Base-by-base conservation (phyloP, 2,113 vertebrate genomes). In the Hiodon tergisus region DNA sequence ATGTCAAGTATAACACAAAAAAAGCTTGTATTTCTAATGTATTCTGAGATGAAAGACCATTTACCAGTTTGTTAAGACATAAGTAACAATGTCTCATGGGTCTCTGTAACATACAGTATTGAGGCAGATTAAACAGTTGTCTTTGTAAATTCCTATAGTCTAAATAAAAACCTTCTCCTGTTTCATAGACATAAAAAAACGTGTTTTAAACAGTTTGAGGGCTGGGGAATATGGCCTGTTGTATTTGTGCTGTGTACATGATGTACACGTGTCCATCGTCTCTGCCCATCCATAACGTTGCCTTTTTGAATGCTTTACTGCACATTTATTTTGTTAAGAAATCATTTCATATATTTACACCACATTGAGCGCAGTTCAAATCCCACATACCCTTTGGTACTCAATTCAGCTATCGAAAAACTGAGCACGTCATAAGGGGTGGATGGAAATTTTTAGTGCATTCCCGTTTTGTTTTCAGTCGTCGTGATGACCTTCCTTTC, bases 11-110 rank as follows among this genome's bases (percentile, higher is more conserved):
- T 3, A 46, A 65, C 16, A 63, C 13, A 46, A 47, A 9, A 3
- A 65, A 65, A 65, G 47, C 8, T 0, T 46, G 60, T 11, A 66
- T 48, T 66, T 31, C 17, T 51, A 62, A 31, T 48, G 14, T 60
- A 62, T 9, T 62, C 71, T 2, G 71, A 58, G 57, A 72, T 57
- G 16, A 52, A 58, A 50, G 71, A n/a, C 17, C 48, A 61, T 59
- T 16, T 50, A 68, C 60, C 48, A 61, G 58, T 50, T 61, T 59
- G 71, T 46, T 46, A 54, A 52, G 13, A n/a, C 10, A 14, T 63
- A 17, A 46, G 57, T 58, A 16, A 65, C 59, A 73, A 63, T 50
- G 48, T 51, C 14, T 50, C 11, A 47, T 11, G 3, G 48, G 48
- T n/a, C 9, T 61, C 54, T 57, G 5, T 16, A 54, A 69, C 17